Conservation (phyloP, 2,113 vertebrate genomes). For the Chroicocephalus ridibundus region DNA sequence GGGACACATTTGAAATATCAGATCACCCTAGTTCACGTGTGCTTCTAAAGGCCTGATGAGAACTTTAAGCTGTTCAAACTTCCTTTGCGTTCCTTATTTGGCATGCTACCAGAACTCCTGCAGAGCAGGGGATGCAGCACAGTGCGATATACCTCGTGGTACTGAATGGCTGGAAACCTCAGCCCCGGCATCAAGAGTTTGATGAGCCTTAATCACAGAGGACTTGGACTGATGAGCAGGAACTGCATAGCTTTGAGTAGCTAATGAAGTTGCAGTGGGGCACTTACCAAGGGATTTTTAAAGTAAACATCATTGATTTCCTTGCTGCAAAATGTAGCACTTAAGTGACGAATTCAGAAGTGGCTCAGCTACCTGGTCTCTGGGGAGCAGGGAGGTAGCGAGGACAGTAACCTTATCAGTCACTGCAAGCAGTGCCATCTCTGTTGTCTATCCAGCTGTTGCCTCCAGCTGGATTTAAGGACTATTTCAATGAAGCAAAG, state of each 20-base stretch:
- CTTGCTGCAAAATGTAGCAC: neutral
- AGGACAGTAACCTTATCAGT: neutral
- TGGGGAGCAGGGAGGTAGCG: neutral
- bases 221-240: neutral
- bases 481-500: neutral
- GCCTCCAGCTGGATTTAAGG: neutral
- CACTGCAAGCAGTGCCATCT: neutral
- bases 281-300: neutral
- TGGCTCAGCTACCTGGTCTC: neutral
- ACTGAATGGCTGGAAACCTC: neutral
- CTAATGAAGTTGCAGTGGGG: neutral
- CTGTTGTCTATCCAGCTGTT: neutral
- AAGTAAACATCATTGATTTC: neutral
- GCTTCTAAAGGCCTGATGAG: neutral
- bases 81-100: neutral
- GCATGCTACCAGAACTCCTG: neutral
- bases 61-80: neutral
- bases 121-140: neutral
- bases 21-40: neutral
- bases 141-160: fast-evolving
- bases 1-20: neutral
- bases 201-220: neutral
- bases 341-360: neutral
- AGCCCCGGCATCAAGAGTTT: neutral
- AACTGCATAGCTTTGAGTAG: neutral